Evolutionary conservation across 2,888 invertebrate genomes (phyloP).

Genomic region (Dynastes tityus): DNA sequence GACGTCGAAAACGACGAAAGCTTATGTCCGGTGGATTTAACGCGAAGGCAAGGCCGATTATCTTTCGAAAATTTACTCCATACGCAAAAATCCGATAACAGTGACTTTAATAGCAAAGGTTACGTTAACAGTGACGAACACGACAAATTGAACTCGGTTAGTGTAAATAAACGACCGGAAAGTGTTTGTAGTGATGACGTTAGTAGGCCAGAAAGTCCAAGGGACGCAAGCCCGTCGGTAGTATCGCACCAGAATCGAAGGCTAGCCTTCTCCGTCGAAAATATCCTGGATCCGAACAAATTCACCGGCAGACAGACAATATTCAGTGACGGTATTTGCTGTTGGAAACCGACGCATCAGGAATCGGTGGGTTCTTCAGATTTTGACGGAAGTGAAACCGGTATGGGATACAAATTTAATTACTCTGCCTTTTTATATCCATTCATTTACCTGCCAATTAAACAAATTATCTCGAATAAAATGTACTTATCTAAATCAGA

Average conservation of each 20-base stretch:
- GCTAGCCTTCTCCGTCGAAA: constrained; percentile 91
- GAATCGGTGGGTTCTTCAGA: constrained; percentile 73
- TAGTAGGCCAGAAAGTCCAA: constrained; percentile 68
- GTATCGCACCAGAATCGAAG: constrained; percentile 76
- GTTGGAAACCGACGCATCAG: constrained; percentile 71
- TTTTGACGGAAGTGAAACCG: constrained; percentile 72
- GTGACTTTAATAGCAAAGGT: constrained; percentile 60
- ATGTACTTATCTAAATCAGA: background rate
- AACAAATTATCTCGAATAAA: background rate
- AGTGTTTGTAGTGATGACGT: constrained; percentile 71
- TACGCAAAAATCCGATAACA: constrained; percentile 61
- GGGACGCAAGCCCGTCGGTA: constrained; percentile 65
- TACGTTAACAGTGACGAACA: constrained; percentile 48
- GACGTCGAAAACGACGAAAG: constrained; percentile 70
- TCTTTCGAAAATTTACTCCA: constrained; percentile 63
- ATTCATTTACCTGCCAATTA: background rate
- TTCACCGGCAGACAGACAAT: constrained; percentile 81
- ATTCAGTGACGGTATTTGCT: constrained; percentile 69
- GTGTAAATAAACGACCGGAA: constrained; percentile 64
- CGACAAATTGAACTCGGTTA: constrained; percentile 50
- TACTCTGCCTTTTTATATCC: background rate
- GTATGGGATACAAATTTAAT: constrained; percentile 56
- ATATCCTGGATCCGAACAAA: constrained; percentile 91
- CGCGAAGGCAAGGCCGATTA: constrained; percentile 66
- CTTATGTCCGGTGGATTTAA: constrained; percentile 70